A percentile compares a stretch with the other conserved stretches of the same genome.
Evolutionary conservation across 2,113 vertebrate species (phyloP).

Genomic region (Ivindomyrus marchei): DNA sequence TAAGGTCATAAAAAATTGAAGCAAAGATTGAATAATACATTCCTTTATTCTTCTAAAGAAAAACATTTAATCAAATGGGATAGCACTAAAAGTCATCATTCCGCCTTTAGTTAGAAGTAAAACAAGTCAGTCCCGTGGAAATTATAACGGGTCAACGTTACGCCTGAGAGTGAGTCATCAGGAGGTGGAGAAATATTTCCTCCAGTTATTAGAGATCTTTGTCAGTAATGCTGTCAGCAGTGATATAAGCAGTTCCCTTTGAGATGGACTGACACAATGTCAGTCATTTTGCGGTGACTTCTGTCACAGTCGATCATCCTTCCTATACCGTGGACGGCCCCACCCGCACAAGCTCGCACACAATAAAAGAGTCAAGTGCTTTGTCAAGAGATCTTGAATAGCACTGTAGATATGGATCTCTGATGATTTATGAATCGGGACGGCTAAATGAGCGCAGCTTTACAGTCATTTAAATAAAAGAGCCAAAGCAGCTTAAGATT

Average conservation of each 20-base stretch:
- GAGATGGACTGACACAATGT: conserved; percentile 13
- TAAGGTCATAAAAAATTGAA: conserved; percentile 1
- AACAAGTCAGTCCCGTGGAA: not conserved
- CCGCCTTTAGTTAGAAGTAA: not conserved
- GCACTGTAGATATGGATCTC: not conserved
- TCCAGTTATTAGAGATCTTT: not conserved
- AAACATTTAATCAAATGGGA: not conserved
- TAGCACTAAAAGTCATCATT: not conserved
- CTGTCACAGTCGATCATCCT: conserved; percentile 20
- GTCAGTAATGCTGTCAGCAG: conserved; percentile 1
- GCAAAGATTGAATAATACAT: not conserved
- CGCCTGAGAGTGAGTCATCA: not conserved
- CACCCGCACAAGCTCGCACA: not conserved
- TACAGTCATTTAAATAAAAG: not conserved
- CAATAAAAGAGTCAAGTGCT: conserved; percentile 3
- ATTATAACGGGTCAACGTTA: not conserved
- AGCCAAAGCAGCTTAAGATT: not conserved
- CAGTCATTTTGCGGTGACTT: conserved; percentile 12
- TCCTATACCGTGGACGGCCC: not conserved
- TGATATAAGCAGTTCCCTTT: conserved; percentile 10
- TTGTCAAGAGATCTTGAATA: not conserved
- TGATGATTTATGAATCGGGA: not conserved
- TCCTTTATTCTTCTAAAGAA: not conserved
- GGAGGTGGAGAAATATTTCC: not conserved
- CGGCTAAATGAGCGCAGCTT: not conserved